These are phyloP conservation scores for Drosophila anomelani DNA, from an alignment of 2,888 invertebrate genomes.

Conservation along the genomic window DNA sequence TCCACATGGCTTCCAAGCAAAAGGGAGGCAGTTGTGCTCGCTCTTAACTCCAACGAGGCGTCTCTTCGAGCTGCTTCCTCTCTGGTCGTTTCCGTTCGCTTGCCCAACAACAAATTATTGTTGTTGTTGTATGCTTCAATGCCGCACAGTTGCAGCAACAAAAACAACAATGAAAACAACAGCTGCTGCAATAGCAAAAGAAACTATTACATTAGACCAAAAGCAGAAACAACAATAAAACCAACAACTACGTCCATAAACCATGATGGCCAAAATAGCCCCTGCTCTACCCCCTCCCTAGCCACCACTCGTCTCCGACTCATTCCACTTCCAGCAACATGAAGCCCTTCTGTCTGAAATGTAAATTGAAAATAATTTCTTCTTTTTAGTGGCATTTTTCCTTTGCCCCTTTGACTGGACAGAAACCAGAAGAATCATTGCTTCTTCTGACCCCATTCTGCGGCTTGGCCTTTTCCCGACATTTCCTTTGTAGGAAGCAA, in stretches of 20 bases:
- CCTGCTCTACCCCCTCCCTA: slow-evolving; percentile 2
- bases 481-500: slow-evolving; percentile 7
- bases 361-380: slow-evolving; percentile 57
- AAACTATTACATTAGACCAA: slow-evolving; percentile 71
- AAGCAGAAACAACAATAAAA: slow-evolving; percentile 5
- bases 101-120: slow-evolving; percentile 50
- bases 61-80: slow-evolving; percentile 11
- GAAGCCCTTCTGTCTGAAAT: slow-evolving; percentile 40
- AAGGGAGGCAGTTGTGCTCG: not conserved
- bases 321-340: slow-evolving; percentile 1
- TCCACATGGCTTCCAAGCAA: slow-evolving; percentile 3
- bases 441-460: slow-evolving; percentile 59
- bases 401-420: slow-evolving; percentile 41
- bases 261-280: slow-evolving; percentile 69
- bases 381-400: slow-evolving; percentile 37
- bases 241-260: slow-evolving; percentile 53
- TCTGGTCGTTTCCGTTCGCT: slow-evolving; percentile 40
- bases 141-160: slow-evolving; percentile 64
- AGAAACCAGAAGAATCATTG: slow-evolving; percentile 32
- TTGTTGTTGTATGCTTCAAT: slow-evolving; percentile 66
- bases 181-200: slow-evolving; percentile 64
- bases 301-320: not conserved
- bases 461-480: slow-evolving; percentile 23
- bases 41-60: not conserved
- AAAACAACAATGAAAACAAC: slow-evolving; percentile 53